A percentile compares a stretch with the other conserved stretches of the same genome.
Evolutionary conservation across 2,113 vertebrate species (phyloP).

Genomic region (Atlantisia rogersi): DNA sequence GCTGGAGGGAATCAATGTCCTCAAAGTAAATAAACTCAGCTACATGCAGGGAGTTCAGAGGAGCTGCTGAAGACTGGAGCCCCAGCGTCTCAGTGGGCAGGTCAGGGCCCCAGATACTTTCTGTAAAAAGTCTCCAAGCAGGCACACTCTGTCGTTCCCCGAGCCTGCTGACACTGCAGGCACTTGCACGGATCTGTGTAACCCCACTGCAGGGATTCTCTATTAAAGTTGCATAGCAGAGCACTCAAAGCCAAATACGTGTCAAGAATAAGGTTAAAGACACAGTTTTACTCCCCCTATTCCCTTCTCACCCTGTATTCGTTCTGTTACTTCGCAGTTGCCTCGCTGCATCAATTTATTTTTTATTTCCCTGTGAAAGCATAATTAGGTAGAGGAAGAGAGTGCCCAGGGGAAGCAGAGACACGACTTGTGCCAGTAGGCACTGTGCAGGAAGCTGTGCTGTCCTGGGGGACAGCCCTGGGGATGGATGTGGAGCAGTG

Average conservation of each 20-base stretch:
- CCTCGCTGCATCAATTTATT: not conserved
- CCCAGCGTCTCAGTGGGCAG: not conserved
- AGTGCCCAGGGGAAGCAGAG: not conserved
- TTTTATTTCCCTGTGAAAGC: not conserved
- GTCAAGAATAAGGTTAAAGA: conserved; percentile 44
- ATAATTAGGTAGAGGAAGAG: not conserved
- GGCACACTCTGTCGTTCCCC: fast-evolving
- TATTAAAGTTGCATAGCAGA: conserved; percentile 21
- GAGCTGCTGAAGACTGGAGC: not conserved
- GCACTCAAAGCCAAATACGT: conserved; percentile 10
- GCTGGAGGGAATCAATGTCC: not conserved
- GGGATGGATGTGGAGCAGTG: fast-evolving
- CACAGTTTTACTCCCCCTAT: not conserved
- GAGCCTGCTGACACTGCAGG: not conserved
- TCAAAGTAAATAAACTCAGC: conserved; percentile 15
- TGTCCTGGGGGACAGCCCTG: fast-evolving
- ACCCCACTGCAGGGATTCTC: not conserved
- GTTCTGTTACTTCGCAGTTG: not conserved
- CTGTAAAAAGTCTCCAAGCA: not conserved
- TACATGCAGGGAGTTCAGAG: not conserved
- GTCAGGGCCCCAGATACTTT: not conserved
- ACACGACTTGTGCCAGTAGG: fast-evolving
- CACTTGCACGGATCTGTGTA: not conserved
- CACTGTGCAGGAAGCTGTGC: not conserved
- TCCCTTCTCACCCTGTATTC: not conserved